These are phyloP conservation scores for Lethenteron camtschaticum DNA, from an alignment of 2,113 vertebrate species.

Conservation along the genomic window DNA sequence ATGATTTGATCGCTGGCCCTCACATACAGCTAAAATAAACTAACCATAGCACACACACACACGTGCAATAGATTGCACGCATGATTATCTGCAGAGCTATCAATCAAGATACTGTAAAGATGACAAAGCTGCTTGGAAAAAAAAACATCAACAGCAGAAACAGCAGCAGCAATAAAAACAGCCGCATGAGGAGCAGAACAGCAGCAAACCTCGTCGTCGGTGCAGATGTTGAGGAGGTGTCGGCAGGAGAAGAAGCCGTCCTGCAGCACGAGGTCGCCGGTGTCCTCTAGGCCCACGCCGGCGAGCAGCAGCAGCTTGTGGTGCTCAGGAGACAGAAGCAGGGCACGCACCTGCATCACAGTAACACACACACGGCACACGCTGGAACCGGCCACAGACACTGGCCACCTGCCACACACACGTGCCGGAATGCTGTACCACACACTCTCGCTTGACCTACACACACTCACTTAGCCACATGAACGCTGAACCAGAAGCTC, in stretches of 20 bases:
- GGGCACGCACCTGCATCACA: constrained; percentile 31
- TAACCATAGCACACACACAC: constrained; percentile 20
- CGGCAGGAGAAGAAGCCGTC: constrained; percentile 49
- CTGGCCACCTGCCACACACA: too few species aligned
- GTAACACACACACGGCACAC: too few species aligned
- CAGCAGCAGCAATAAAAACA: not conserved
- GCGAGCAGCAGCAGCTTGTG: constrained; percentile 62
- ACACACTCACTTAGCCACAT: too few species aligned
- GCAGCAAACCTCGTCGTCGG: constrained; percentile 40
- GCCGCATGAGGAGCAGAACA: not conserved
- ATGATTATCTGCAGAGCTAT: too few species aligned
- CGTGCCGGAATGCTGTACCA: too few species aligned
- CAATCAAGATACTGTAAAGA: too few species aligned
- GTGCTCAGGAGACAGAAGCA: constrained; percentile 43
- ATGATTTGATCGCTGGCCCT: not conserved
- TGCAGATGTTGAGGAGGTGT: constrained; percentile 46
- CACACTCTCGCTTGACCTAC: too few species aligned
- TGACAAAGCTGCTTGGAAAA: too few species aligned
- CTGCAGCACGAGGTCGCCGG: constrained; percentile 53
- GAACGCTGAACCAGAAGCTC: too few species aligned
- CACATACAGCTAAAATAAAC: constrained; percentile 4
- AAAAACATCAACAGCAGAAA: too few species aligned
- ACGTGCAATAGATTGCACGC: too few species aligned
- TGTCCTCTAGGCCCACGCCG: constrained; percentile 60
- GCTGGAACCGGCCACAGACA: too few species aligned